Conservation (phyloP, 2,113 vertebrate species). For the Pica pica region DNA sequence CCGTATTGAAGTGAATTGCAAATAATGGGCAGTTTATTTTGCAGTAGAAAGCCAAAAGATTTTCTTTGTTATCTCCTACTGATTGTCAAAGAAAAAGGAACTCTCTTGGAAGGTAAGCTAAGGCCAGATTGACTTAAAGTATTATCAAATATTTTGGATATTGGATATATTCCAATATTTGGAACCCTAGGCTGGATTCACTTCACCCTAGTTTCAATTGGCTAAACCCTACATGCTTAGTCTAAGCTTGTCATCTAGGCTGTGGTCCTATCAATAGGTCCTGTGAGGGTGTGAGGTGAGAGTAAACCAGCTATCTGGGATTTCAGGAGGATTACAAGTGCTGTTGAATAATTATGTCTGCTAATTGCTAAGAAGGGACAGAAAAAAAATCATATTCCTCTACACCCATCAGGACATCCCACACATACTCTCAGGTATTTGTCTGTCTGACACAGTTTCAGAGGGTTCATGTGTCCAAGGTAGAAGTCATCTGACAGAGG, state of each 20-base stretch:
- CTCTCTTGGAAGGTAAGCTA: background rate
- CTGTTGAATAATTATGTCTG: background rate
- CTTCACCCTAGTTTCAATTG: background rate
- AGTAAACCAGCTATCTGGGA: background rate
- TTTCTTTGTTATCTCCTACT: background rate
- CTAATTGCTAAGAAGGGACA: background rate
- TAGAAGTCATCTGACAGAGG: background rate
- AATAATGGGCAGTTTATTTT: background rate
- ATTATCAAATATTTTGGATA: background rate
- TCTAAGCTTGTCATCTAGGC: background rate
- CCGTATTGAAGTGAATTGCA: background rate
- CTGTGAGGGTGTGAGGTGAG: background rate
- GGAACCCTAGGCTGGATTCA: background rate
- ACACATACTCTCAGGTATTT: background rate
- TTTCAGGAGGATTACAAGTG: background rate
- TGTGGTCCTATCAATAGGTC: background rate
- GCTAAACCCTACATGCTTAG: background rate
- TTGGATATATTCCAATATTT: background rate
- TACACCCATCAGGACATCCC: background rate
- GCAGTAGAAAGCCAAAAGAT: background rate
- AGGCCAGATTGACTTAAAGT: background rate
- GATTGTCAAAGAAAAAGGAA: background rate
- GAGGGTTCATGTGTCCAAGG: background rate
- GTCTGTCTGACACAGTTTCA: background rate
- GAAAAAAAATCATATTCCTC: background rate